phyloP scores from a whole-genome alignment of 2,797 vertebrate genomes.

The Sebastes diploproa region DNA sequence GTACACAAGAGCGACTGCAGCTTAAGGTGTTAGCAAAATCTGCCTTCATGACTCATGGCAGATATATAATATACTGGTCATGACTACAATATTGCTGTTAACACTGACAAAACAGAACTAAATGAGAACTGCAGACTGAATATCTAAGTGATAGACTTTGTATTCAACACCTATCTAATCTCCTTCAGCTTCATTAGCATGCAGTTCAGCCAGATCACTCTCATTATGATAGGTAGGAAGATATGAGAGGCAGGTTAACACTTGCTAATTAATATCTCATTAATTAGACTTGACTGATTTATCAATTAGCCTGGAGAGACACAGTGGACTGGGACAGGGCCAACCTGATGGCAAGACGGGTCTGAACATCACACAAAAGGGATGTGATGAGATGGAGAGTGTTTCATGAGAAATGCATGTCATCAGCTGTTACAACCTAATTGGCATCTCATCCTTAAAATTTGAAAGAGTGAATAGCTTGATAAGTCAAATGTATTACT shows the following conservation, averaged over 20 bases:
- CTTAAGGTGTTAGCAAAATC: background rate
- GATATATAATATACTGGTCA: background rate
- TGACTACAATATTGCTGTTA: background rate
- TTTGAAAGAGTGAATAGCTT: background rate
- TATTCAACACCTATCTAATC: background rate
- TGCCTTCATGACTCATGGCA: background rate
- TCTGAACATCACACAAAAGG: constrained; percentile 63
- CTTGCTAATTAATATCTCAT: constrained; percentile 42
- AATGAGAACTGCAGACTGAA: background rate
- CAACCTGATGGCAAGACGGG: constrained; percentile 39
- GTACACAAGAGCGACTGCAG: background rate
- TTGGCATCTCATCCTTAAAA: background rate
- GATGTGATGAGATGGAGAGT: constrained; percentile 66
- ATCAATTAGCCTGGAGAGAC: constrained; percentile 30
- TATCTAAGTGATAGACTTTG: background rate
- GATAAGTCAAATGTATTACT: constrained; percentile 2
- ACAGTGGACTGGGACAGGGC: constrained; percentile 26
- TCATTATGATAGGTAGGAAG: constrained; percentile 30
- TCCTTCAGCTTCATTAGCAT: constrained; percentile 30
- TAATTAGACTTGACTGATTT: constrained; percentile 28
- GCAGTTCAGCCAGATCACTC: constrained; percentile 48
- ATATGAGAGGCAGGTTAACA: constrained; percentile 21
- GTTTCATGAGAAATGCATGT: constrained; percentile 50
- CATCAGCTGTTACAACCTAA: constrained; percentile 9
- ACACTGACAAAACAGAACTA: background rate